Evolutionary conservation across 2,888 invertebrate genomes (phyloP), one percentile per base, ranked within the genome.

Genomic region (Meteorus colon): DNA sequence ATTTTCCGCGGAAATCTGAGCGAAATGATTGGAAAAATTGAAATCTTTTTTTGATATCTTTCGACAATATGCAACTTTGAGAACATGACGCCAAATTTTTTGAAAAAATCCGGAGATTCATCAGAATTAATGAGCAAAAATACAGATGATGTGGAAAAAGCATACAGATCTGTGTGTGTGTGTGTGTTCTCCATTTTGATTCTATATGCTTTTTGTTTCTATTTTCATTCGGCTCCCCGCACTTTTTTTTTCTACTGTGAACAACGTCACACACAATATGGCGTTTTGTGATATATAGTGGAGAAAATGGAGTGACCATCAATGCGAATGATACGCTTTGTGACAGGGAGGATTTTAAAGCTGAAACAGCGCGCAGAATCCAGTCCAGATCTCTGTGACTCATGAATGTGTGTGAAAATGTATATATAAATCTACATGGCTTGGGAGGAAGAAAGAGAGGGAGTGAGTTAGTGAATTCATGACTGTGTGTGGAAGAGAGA

Each of bases 221-320:
- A 24, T 41, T 41, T 41, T 12, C 5, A 8, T 55, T 4, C 19
- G 4, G n/a, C n/a, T 16, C 4, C 24, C n/a, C n/a, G 10, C 19
- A n/a, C 19, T 19, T 19, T 55, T n/a, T 6, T n/a, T n/a, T n/a
- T n/a, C 16, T 4, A 48, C 19, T 19, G 55, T 55, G 34, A 34
- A 66, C 41, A 63, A 66, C 62, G 66, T 19, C 55, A 55, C n/a
- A 69, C 48, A 66, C 48, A 73, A 70, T 31, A 62, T 60, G 69
- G 63, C 62, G 37, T 51, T 62, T 73, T 59, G 66, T 63, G 59
- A 37, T 55, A 19, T 55, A 55, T 55, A 19, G 19, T 55, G 19
- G 55, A 55, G 73, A 37, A 73, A 66, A 73, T 66, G 24, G 73
- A 65, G 59, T 73, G 59, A 66, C 65, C 66, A 66, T 73, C 73